These are phyloP conservation scores for Leptoteleia sp. DNA, from an alignment of 1,140 invertebrate genomes.

Conservation along the genomic window DNA sequence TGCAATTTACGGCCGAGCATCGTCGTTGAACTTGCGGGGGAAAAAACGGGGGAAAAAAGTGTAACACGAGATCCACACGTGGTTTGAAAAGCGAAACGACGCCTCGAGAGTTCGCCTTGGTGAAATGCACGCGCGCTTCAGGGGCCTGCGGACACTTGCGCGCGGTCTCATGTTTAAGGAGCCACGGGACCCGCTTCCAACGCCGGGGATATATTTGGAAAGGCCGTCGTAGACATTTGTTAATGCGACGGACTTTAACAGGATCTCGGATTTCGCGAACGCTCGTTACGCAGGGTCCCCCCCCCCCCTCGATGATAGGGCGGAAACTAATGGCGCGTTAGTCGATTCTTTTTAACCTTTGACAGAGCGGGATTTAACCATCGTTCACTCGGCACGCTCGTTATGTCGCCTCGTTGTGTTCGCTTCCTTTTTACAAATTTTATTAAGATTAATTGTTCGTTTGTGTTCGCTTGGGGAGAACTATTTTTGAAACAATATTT, in stretches of 20 bases:
- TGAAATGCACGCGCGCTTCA: constrained; percentile 50
- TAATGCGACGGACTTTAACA: constrained; percentile 63
- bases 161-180: constrained; percentile 63
- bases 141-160: constrained; percentile 56
- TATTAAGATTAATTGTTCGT: constrained; percentile 45
- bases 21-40: constrained; percentile 8
- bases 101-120: constrained; percentile 43
- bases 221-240: constrained; percentile 63
- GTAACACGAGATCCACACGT: constrained; percentile 62
- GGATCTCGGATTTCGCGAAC: constrained; percentile 62
- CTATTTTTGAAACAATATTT: constrained; percentile 1
- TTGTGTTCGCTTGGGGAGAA: not conserved
- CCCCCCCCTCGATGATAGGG: constrained; percentile 51
- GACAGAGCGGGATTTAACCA: constrained; percentile 33
- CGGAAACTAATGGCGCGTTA: constrained; percentile 55
- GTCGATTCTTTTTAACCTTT: constrained; percentile 48
- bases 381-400: constrained; percentile 32
- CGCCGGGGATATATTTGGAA: constrained; percentile 64
- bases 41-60: constrained; percentile 41
- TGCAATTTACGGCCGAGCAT: constrained; percentile 49
- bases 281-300: constrained; percentile 31
- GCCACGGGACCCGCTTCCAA: constrained; percentile 56
- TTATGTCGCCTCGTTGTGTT: constrained; percentile 34
- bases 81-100: constrained; percentile 62
- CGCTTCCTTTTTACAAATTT: constrained; percentile 54